Percentiles rank a stretch among this genome's conserved stretches.
These are phyloP conservation scores for Lepidocyrtoides sp. DNA, from an alignment of 2,888 invertebrate species.

Conservation along the genomic window DNA sequence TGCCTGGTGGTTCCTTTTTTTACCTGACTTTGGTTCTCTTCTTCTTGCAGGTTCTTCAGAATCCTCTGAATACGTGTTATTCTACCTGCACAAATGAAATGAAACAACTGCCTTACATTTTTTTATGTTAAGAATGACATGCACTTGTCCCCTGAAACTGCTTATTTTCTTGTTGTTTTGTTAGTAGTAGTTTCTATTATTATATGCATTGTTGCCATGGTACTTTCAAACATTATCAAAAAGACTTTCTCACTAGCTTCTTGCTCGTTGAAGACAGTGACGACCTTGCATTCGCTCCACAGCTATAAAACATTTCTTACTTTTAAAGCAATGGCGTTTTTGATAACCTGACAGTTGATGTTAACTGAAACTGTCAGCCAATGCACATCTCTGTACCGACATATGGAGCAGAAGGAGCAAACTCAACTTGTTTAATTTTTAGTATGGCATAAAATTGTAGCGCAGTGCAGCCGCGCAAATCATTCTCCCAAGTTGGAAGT, in stretches of 20 bases:
- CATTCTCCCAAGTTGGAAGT: no score
- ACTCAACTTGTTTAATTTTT: not conserved
- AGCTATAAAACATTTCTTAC: not conserved
- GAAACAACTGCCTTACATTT: constrained; percentile 4
- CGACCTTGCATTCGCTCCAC: constrained; percentile 54
- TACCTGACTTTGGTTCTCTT: constrained; percentile 56
- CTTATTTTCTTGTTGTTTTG: constrained; percentile 49
- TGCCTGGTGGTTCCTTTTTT: constrained; percentile 67
- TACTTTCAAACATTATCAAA: constrained; percentile 16
- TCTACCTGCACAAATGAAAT: not conserved
- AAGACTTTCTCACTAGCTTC: not conserved
- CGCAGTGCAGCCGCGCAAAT: no score
- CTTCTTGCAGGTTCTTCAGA: constrained; percentile 45
- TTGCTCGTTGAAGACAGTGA: constrained; percentile 30
- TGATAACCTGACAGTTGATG: constrained; percentile 51
- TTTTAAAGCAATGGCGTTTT: not conserved
- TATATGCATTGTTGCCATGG: not conserved
- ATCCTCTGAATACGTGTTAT: constrained; percentile 37
- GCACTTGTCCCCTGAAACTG: constrained; percentile 66
- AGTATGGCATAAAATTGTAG: no score
- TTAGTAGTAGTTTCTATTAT: constrained; percentile 46
- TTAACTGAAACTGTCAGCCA: constrained; percentile 67
- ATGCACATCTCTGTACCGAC: not conserved
- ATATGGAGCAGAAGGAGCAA: no score
- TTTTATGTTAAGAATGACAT: constrained; percentile 48